Conservation (phyloP, 2,797 vertebrate species). For the Lepus oiostolus region DNA sequence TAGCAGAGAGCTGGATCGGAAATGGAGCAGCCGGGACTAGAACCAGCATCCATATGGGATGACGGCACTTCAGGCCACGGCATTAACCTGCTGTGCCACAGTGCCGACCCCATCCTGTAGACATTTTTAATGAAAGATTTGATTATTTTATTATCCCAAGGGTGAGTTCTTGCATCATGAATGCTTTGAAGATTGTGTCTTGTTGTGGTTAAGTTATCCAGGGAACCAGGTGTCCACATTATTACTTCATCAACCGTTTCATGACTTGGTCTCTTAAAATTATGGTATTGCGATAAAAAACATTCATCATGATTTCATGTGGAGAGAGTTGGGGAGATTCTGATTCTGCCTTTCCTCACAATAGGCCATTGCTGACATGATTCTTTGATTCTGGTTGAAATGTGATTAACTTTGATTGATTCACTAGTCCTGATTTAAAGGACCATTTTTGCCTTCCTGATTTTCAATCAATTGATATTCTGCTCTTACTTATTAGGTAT, state of each 20-base stretch:
- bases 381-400: background rate
- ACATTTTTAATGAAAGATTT: background rate
- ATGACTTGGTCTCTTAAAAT: background rate
- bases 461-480: conserved; percentile 64
- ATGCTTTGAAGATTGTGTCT: background rate
- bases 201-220: background rate
- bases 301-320: background rate
- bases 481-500: conserved; percentile 32
- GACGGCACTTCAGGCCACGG: no score
- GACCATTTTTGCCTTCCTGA: conserved; percentile 51
- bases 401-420: conserved; percentile 30
- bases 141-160: background rate
- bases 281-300: background rate
- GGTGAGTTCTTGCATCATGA: background rate
- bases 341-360: background rate
- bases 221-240: background rate
- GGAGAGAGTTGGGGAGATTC: background rate
- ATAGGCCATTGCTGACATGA: background rate
- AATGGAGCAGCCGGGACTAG: no score
- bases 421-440: conserved; percentile 36
- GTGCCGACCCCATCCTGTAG: background rate
- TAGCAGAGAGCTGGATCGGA: no score
- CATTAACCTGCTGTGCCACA: no score
- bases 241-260: background rate
- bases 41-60: no score